Percentiles rank a stretch among this genome's conserved stretches.
These are phyloP conservation scores for Mamestra configurata DNA, from an alignment of 1,140 invertebrate genomes.

Conservation along the genomic window DNA sequence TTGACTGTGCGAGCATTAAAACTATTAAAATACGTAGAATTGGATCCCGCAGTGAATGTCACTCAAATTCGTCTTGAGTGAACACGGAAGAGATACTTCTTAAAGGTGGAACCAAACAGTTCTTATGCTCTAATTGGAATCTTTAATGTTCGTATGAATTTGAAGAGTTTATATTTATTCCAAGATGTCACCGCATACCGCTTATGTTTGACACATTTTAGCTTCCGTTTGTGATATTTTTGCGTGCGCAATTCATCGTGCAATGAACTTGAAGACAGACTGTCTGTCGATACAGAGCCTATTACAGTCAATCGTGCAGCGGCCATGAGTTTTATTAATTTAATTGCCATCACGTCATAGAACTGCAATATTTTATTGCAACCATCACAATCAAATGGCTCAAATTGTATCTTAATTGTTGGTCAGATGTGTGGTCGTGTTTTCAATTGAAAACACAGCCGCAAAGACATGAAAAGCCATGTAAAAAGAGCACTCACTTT, in stretches of 20 bases:
- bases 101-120: constrained; percentile 8
- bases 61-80: not conserved
- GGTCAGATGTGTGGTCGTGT: not conserved
- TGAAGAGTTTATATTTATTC: constrained; percentile 24
- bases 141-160: not conserved
- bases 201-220: constrained; percentile 52
- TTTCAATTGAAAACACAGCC: not conserved
- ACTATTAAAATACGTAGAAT: constrained; percentile 7
- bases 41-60: constrained; percentile 12
- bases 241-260: constrained; percentile 62
- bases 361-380: constrained; percentile 29
- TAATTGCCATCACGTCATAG: not conserved
- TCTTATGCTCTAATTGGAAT: constrained; percentile 29
- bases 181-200: constrained; percentile 34
- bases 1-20: not conserved
- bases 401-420: not conserved
- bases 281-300: constrained; percentile 44
- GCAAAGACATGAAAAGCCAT: constrained; percentile 10
- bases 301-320: constrained; percentile 40
- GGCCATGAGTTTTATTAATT: constrained; percentile 39
- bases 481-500: constrained; percentile 52
- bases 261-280: constrained; percentile 70
- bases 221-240: constrained; percentile 66
- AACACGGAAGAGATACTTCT: constrained; percentile 15
- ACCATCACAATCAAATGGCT: not conserved